Evolutionary conservation across 2,797 vertebrate genomes (phyloP), one percentile per base, ranked within the genome.

Genomic region (Macroramphosus scolopax): DNA sequence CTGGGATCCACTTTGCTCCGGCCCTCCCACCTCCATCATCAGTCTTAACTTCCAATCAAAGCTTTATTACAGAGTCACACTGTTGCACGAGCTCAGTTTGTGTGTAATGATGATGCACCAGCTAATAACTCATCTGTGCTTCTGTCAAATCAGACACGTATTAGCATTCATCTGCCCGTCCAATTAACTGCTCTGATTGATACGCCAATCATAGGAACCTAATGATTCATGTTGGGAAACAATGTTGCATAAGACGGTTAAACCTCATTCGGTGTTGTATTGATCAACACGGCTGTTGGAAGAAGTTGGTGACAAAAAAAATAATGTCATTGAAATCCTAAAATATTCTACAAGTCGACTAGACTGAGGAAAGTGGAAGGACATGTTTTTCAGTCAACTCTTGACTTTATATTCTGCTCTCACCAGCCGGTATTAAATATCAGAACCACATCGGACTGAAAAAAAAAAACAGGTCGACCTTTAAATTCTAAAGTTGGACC

Each of bases 151-250:
- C 61, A 76, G 50, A 71, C 66, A 63, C 75, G 69, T 75, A 82
- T 83, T 83, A 84, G 74, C 76, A 79, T 75, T 72, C 53, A 24
- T 28, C 41, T 56, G 46, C 68, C 37, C 38, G 60, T 81, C 75
- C 72, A 83, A 85, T 86, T 84, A 85, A 51, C 50, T 80, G 34
- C 26, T 26, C 67, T 80, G 77, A 84, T 83, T 77, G 74, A 82
- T 74, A 62, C 68, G 68, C 65, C 75, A 84, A 81, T 86, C 84
- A 80, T 72, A 74, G 62, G 43, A 69, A 82, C 62, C 58, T 72
- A 78, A 84, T 79, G 80, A 85, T 80, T 59, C 69, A 51, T 72
- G 69, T 79, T 70, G 58, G 36, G 53, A 53, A 71, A 82, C 60
- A 77, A 71, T 77, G 71, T 79, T 73, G 67, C 54, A 29, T 50